Evolutionary conservation across 2,888 invertebrate species (phyloP), one percentile per base, ranked within the genome.

Genomic region (Aethes cnicana): DNA sequence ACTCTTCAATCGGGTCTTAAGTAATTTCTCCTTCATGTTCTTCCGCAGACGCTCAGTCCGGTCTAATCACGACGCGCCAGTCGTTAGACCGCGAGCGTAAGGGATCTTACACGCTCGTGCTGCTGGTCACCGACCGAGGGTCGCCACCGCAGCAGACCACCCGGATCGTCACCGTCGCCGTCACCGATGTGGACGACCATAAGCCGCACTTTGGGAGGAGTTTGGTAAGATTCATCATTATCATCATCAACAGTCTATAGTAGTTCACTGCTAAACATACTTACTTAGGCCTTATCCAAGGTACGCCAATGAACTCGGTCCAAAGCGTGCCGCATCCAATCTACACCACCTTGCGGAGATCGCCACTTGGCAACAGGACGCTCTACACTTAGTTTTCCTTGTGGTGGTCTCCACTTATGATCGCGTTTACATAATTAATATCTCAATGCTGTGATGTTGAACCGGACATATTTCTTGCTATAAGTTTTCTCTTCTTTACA

Each of bases 161-260:
- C 0, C 86, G 94, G 42, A 92, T 95, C 0, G 86, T 95, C 0
- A 92, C 91, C 37, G 92, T 96, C 0, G 84, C 90, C 41, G 90
- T 95, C 0, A 87, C 92, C 2, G 96, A 96, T 63, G 92, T 95
- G 7, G 96, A 96, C 67, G 96, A 96, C 68, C 95, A 96, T 66
- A 92, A 92, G 57, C 95, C 96, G 0, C 90, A 92, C 53, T 95
- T 96, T 62, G 88, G 85, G 5, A 83, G 95, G 54, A 92, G 91
- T 55, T 78, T 93, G 64, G 95, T 95, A 74, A 90, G 67, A 47
- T 0, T 3, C 6, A 12, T 7, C n/a, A n/a, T n/a, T n/a, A n/a
- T n/a, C n/a, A n/a, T n/a, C n/a, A n/a, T n/a, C n/a, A n/a, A n/a
- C n/a, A n/a, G n/a, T n/a, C n/a, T n/a, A n/a, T n/a, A n/a, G n/a